Percentiles rank a stretch among this genome's conserved stretches.
phyloP scores from a whole-genome alignment of 92 coral and sea anemone genomes.

The Virgularia gustaviana region DNA sequence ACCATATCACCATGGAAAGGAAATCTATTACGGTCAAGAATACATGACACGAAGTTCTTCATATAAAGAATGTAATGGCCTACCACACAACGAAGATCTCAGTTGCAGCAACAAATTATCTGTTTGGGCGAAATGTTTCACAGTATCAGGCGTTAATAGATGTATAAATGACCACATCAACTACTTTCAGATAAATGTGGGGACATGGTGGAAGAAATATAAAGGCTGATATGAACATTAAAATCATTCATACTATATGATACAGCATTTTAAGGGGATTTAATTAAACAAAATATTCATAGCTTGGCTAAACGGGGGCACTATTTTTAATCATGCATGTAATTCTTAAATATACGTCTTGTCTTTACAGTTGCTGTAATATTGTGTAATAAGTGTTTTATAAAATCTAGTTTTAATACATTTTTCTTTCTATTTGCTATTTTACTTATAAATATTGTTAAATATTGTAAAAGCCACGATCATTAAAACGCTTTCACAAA shows the following conservation, averaged over 20 bases:
- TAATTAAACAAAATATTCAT: too few species aligned
- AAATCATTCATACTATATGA: too few species aligned
- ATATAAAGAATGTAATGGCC: slow-evolving; percentile 38
- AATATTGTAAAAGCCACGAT: too few species aligned
- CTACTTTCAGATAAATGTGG: slow-evolving; percentile 34
- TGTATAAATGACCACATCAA: slow-evolving; percentile 25
- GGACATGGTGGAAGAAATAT: slow-evolving; percentile 29
- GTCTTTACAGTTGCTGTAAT: too few species aligned
- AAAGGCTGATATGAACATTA: not conserved
- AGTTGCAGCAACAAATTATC: slow-evolving; percentile 33
- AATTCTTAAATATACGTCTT: not conserved
- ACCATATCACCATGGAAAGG: slow-evolving; percentile 51
- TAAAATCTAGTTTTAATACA: too few species aligned
- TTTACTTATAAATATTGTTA: too few species aligned
- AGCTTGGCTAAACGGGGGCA: too few species aligned
- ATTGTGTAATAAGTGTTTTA: too few species aligned
- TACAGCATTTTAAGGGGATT: too few species aligned
- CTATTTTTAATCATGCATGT: too few species aligned
- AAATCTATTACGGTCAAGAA: slow-evolving; percentile 31
- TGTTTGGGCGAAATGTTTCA: slow-evolving; percentile 29
- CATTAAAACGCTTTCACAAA: too few species aligned
- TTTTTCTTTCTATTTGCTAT: too few species aligned
- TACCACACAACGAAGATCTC: slow-evolving; percentile 45
- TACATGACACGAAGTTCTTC: slow-evolving; percentile 30
- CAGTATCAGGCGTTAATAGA: not conserved